These are phyloP conservation scores for Planococcus citri DNA, from an alignment of 1,140 invertebrate species.

Conservation along the genomic window DNA sequence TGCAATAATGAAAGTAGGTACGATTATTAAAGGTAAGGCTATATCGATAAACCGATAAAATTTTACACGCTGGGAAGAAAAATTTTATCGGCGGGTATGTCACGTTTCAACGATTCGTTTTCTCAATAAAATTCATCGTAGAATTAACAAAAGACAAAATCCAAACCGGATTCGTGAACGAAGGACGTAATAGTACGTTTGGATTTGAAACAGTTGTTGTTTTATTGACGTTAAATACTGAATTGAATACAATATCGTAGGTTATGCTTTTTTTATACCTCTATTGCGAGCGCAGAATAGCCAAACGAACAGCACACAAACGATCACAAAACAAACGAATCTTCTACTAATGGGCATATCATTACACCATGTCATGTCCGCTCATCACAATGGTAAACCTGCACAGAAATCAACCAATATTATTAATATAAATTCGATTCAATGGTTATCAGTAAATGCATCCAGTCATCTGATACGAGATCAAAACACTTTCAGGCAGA, in stretches of 20 bases:
- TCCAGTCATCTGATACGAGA: too few relatives aligned
- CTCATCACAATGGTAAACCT: not conserved
- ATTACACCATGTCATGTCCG: not conserved
- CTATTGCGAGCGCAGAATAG: not conserved
- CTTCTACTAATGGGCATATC: not conserved
- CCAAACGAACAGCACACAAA: not conserved
- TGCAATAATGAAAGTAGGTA: not conserved
- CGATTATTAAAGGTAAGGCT: not conserved
- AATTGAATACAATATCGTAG: too few relatives aligned
- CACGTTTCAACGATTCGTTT: not conserved
- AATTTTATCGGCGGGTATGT: not conserved
- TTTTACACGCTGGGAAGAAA: not conserved
- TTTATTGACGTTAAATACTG: too few relatives aligned
- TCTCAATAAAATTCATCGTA: not conserved
- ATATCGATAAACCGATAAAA: not conserved
- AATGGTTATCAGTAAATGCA: too few relatives aligned
- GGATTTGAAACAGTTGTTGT: too few relatives aligned
- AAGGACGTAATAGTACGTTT: not conserved
- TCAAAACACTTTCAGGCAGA: too few relatives aligned
- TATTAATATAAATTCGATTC: not conserved
- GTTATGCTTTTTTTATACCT: not conserved
- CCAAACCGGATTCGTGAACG: not conserved
- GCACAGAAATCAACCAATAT: not conserved
- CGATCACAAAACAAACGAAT: not conserved
- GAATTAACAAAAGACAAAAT: not conserved